Evolutionary conservation across 2,888 invertebrate genomes (phyloP).

Genomic region (Octodonta nipae): DNA sequence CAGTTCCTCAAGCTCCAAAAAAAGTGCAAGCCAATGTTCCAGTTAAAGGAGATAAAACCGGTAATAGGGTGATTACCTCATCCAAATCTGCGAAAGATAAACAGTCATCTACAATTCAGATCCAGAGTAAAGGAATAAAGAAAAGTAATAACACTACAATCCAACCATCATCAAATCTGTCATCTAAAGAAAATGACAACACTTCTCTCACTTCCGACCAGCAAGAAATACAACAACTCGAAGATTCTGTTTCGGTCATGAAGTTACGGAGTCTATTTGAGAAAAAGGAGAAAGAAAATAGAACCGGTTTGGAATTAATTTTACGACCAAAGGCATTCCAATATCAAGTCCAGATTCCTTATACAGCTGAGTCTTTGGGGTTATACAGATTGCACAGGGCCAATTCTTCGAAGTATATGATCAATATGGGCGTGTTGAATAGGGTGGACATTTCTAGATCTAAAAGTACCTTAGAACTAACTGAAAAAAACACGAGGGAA

Average conservation of each 20-base stretch:
- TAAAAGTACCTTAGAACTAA: conserved; percentile 3
- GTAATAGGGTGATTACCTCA: conserved; percentile 5
- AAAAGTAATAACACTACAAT: too few relatives aligned
- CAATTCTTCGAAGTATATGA: conserved; percentile 7
- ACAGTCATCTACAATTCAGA: not conserved
- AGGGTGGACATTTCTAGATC: conserved; percentile 5
- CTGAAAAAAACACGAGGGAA: not conserved
- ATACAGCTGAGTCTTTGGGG: conserved; percentile 6
- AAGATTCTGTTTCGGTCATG: conserved; percentile 11
- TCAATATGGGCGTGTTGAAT: conserved; percentile 5
- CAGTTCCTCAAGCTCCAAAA: too few relatives aligned
- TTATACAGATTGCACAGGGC: conserved; percentile 4
- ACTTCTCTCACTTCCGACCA: not conserved
- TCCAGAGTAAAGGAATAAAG: too few relatives aligned
- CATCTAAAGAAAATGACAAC: not conserved
- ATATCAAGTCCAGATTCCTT: conserved; percentile 5
- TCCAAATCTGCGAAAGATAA: not conserved
- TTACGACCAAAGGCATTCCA: conserved; percentile 1
- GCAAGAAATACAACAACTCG: too few relatives aligned
- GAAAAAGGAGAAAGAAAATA: conserved; percentile 9
- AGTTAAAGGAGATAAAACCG: not conserved
- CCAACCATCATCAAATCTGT: not conserved
- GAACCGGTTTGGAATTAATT: conserved; percentile 5
- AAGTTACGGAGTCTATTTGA: conserved; percentile 14
- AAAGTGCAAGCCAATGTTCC: conserved; percentile 2